phyloP scores from a whole-genome alignment of 2,113 vertebrate species.

The Xenopus borealis region DNA sequence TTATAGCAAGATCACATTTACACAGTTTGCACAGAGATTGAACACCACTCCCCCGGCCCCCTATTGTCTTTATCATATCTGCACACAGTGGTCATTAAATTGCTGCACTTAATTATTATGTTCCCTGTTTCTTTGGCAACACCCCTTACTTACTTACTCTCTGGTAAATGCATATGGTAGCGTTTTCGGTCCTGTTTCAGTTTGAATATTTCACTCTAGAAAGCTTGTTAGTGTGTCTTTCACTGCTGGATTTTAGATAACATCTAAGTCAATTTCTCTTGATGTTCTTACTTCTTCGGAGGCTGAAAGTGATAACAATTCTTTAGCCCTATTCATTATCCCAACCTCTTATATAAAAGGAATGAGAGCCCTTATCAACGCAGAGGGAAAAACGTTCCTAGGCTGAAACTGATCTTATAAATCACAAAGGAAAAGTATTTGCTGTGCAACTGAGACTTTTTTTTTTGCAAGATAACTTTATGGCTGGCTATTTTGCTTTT shows the following conservation, averaged over 20 bases:
- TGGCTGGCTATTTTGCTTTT: constrained; percentile 18
- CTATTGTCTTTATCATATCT: too few species aligned
- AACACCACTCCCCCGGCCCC: too few species aligned
- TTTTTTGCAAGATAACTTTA: constrained; percentile 25
- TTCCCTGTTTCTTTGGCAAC: too few species aligned
- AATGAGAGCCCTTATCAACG: constrained; percentile 38
- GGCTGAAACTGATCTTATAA: constrained; percentile 32
- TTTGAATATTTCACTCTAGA: too few species aligned
- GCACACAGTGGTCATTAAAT: too few species aligned
- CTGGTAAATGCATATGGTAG: too few species aligned
- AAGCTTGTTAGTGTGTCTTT: constrained; percentile 21
- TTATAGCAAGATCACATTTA: too few species aligned
- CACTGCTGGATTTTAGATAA: constrained; percentile 33
- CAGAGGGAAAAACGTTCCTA: constrained; percentile 5
- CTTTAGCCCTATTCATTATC: constrained; percentile 30
- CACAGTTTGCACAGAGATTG: too few species aligned
- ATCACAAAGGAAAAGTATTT: constrained; percentile 24
- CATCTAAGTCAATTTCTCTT: constrained; percentile 20
- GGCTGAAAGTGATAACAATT: constrained; percentile 28
- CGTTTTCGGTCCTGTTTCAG: too few species aligned
- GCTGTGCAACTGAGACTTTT: constrained; percentile 22
- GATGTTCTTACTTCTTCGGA: constrained; percentile 30
- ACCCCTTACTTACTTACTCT: too few species aligned
- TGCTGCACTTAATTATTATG: too few species aligned
- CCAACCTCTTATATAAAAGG: constrained; percentile 22